phyloP scores from a whole-genome alignment of 1,140 invertebrate species.

The Pararge aegeria region DNA sequence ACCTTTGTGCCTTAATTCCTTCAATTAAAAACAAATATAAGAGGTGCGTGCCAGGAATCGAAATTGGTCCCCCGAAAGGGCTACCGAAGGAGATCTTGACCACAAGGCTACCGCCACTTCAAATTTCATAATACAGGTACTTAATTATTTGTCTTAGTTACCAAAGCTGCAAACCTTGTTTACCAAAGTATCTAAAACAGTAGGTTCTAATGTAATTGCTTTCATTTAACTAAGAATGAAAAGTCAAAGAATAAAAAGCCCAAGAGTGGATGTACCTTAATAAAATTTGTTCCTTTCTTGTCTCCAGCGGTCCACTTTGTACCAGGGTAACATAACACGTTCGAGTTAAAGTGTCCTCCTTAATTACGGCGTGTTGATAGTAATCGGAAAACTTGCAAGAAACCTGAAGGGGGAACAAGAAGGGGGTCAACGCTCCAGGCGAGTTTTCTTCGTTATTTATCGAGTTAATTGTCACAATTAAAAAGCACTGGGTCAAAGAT shows the following conservation, averaged over 20 bases:
- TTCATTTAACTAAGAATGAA: not conserved
- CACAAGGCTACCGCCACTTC: too few species aligned
- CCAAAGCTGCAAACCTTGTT: too few species aligned
- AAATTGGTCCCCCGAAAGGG: too few species aligned
- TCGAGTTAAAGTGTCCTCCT: conserved; percentile 8
- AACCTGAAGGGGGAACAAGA: not conserved
- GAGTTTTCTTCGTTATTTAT: not conserved
- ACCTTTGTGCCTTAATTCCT: too few species aligned
- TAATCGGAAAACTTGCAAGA: conserved; percentile 8
- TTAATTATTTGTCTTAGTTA: too few species aligned
- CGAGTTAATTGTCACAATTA: not conserved
- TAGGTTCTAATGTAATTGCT: too few species aligned
- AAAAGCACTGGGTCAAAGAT: not conserved
- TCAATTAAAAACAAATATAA: too few species aligned
- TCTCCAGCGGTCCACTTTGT: not conserved
- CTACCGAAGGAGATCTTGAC: too few species aligned
- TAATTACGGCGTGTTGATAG: conserved; percentile 10
- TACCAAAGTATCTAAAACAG: too few species aligned
- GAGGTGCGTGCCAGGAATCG: too few species aligned
- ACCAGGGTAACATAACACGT: conserved; percentile 7
- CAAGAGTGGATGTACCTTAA: not conserved
- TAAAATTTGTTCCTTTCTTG: conserved; percentile 2
- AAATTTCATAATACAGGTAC: too few species aligned
- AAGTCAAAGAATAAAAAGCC: not conserved
- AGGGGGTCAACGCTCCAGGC: not conserved